These are phyloP conservation scores for Cheilosia scutellata DNA, from an alignment of 2,888 invertebrate genomes.

Conservation along the genomic window DNA sequence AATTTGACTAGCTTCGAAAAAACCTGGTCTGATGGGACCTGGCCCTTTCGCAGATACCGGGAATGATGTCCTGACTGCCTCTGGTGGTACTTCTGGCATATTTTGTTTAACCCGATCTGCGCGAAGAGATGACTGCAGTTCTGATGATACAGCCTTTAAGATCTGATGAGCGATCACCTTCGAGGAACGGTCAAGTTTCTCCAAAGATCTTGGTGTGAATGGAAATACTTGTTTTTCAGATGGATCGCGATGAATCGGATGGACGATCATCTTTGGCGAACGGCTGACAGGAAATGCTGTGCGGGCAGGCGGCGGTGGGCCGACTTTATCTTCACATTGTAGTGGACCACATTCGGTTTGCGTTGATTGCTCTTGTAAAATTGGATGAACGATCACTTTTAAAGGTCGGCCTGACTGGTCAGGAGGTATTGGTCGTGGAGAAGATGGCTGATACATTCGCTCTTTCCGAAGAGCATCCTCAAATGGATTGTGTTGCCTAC, in stretches of 20 bases:
- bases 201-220: slow-evolving; percentile 37
- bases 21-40: slow-evolving; percentile 31
- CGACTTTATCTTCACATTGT: slow-evolving; percentile 6
- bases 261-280: slow-evolving; percentile 46
- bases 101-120: neutral
- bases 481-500: neutral
- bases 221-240: slow-evolving; percentile 39
- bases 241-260: slow-evolving; percentile 24
- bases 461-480: neutral
- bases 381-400: slow-evolving; percentile 39
- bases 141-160: slow-evolving; percentile 51
- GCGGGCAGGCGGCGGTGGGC: neutral
- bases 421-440: neutral
- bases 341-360: slow-evolving; percentile 4
- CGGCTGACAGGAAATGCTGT: slow-evolving; percentile 56
- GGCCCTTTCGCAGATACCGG: slow-evolving; percentile 13
- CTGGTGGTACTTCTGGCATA: neutral
- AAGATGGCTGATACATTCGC: neutral
- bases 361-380: slow-evolving; percentile 14
- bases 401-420: neutral
- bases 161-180: slow-evolving; percentile 49
- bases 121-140: slow-evolving; percentile 37
- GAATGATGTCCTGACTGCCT: slow-evolving; percentile 38
- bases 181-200: slow-evolving; percentile 49
- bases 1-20: slow-evolving; percentile 20